These are phyloP conservation scores for Garrulus glandarius DNA, from an alignment of 2,797 vertebrate species.

Conservation along the genomic window DNA sequence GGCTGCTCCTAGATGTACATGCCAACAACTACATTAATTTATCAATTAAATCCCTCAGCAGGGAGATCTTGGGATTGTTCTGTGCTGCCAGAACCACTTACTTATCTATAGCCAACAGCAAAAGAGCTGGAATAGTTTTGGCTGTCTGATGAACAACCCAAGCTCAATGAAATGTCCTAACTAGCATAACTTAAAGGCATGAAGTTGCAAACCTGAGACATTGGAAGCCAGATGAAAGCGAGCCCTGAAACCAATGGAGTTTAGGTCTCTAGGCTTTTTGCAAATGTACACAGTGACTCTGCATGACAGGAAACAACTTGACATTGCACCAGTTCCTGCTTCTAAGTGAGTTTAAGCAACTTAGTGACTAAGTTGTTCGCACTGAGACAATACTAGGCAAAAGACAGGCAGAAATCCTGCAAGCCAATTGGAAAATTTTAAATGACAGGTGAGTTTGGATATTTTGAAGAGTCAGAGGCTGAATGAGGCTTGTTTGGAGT, in stretches of 20 bases:
- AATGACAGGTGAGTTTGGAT: not conserved
- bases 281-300: not conserved
- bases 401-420: not conserved
- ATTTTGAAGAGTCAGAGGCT: not conserved
- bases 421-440: not conserved
- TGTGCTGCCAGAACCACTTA: not conserved
- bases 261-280: not conserved
- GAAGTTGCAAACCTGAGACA: not conserved
- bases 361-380: not conserved
- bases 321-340: not conserved
- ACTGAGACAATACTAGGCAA: not conserved
- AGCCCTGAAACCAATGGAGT: not conserved
- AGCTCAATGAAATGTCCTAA: not conserved
- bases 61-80: not conserved
- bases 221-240: not conserved
- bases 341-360: not conserved
- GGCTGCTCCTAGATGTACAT: not conserved
- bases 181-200: not conserved
- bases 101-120: not conserved
- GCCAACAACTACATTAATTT: conserved; percentile 50
- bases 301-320: not conserved
- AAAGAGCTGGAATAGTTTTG: not conserved
- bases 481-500: not conserved
- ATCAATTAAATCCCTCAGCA: conserved; percentile 8
- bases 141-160: not conserved